Conservation (phyloP, 2,797 vertebrate genomes). For the Orientallactaga sibirica region DNA sequence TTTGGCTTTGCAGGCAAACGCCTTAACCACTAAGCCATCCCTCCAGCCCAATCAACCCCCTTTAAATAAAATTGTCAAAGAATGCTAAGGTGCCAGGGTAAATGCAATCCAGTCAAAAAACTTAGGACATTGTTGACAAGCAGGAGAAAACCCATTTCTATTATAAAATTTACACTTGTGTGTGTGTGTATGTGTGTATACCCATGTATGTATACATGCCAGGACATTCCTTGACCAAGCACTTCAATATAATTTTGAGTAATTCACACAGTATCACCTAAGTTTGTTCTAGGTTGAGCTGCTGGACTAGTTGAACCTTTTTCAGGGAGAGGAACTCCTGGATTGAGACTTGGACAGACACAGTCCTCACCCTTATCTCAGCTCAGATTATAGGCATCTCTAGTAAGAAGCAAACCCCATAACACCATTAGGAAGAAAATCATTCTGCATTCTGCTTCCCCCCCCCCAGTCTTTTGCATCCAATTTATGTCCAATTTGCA, state of each 20-base stretch:
- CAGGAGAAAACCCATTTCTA: not conserved
- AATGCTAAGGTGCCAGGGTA: not conserved
- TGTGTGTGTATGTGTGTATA: not conserved
- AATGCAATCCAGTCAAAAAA: not conserved
- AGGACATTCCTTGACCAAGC: not conserved
- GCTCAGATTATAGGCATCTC: not conserved
- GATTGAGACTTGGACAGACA: not conserved
- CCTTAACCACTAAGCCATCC: no score
- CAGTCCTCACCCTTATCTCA: constrained; percentile 13
- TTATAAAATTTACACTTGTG: not conserved
- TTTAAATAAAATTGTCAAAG: not conserved
- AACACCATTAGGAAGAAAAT: constrained; percentile 77
- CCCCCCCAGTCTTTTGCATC: constrained; percentile 86
- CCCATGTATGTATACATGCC: accelerated
- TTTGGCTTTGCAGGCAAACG: no score
- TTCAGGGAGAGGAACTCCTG: accelerated
- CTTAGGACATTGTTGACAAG: no score
- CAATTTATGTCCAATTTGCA: constrained; percentile 92
- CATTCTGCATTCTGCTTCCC: constrained; percentile 66
- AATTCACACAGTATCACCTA: accelerated
- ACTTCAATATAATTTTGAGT: not conserved
- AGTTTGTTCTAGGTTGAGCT: not conserved
- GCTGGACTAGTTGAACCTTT: not conserved
- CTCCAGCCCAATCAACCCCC: not conserved
- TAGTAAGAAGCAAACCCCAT: constrained; percentile 53